phyloP scores from a whole-genome alignment of 2,113 vertebrate species.

The Amia ocellicauda region DNA sequence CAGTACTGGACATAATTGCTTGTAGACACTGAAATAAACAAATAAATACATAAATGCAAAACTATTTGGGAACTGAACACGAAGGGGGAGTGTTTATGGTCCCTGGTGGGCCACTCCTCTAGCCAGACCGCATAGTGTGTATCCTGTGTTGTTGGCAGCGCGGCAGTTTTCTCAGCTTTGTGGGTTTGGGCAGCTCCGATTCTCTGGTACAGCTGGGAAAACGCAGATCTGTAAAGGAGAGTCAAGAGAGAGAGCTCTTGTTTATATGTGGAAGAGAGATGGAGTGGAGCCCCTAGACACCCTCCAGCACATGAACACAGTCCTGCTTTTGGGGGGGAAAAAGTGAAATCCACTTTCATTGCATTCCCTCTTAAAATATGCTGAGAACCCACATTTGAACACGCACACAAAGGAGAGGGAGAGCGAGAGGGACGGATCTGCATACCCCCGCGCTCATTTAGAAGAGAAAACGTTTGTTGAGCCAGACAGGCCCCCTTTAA shows the following conservation, averaged over 20 bases:
- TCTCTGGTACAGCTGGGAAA: background rate
- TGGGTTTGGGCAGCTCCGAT: background rate
- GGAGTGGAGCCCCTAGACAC: background rate
- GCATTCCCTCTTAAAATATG: background rate
- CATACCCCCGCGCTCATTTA: background rate
- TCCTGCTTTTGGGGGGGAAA: too few relatives aligned
- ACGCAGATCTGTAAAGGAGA: background rate
- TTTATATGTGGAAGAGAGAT: too few relatives aligned
- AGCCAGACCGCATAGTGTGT: background rate
- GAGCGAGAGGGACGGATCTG: background rate
- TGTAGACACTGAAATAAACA: too few relatives aligned
- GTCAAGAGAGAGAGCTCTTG: background rate
- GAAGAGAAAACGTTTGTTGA: background rate
- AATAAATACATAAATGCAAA: too few relatives aligned
- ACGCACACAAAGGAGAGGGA: conserved; percentile 1
- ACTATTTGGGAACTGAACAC: background rate
- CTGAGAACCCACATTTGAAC: too few relatives aligned
- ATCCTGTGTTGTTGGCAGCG: background rate
- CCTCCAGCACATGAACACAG: too few relatives aligned
- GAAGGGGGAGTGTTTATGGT: background rate
- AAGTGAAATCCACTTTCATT: background rate
- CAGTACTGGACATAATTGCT: too few relatives aligned
- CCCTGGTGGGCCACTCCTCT: background rate
- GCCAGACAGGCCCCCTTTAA: background rate
- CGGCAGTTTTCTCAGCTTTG: background rate